phyloP scores from a whole-genome alignment of 2,113 vertebrate genomes.

The Scalopus aquaticus region DNA sequence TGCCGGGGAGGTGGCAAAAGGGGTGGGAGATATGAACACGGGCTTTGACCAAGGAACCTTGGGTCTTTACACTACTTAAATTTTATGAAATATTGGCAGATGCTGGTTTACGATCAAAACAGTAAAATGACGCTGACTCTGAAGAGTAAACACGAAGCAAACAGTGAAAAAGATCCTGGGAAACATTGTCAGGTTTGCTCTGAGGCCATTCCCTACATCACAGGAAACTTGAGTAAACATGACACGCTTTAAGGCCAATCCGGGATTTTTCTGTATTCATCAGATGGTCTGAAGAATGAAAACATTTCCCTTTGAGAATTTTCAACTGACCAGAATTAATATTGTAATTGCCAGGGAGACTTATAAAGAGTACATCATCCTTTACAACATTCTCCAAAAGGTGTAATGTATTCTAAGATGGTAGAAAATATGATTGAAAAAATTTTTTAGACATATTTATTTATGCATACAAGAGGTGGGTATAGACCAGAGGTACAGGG shows the following conservation, averaged over 20 bases:
- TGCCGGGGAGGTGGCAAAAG: not conserved
- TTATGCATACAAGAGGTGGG: too few relatives aligned
- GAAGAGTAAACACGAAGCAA: not conserved
- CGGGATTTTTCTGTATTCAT: not conserved
- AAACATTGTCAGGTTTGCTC: constrained; percentile 56
- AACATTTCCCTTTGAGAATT: not conserved
- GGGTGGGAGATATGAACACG: not conserved
- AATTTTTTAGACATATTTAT: too few relatives aligned
- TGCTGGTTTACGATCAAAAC: constrained; percentile 63
- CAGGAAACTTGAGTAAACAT: not conserved
- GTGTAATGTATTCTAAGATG: not conserved
- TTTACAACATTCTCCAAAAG: not conserved
- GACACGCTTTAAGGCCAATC: not conserved
- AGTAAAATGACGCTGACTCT: constrained; percentile 57
- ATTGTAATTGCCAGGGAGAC: not conserved
- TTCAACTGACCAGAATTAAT: not conserved
- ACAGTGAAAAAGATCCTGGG: not conserved
- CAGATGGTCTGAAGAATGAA: not conserved
- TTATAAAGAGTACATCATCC: not conserved
- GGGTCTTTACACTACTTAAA: not conserved
- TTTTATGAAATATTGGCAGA: constrained; percentile 74
- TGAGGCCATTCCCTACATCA: not conserved
- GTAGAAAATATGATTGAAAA: not conserved
- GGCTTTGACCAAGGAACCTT: constrained; percentile 58
- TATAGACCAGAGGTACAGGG: too few relatives aligned